Evolutionary conservation across 2,888 invertebrate species (phyloP).

Genomic region (Podabrus alpinus): DNA sequence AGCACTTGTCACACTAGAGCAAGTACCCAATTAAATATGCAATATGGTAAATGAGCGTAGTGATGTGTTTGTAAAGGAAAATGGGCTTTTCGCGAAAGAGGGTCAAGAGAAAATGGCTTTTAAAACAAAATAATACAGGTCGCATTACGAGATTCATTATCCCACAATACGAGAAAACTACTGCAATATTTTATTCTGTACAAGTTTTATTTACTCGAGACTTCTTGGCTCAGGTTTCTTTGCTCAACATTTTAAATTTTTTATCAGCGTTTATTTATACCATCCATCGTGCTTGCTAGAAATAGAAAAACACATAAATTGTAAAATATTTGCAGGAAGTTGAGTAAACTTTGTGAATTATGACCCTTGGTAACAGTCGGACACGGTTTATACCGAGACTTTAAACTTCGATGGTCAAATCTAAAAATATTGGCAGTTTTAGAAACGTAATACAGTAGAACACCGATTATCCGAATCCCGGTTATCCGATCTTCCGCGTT

Average conservation of each 20-base stretch:
- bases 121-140: neutral
- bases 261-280: neutral
- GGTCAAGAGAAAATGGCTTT: neutral
- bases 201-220: neutral
- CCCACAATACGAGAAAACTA: neutral
- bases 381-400: neutral
- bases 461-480: too few species aligned
- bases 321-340: conserved; percentile 15
- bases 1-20: conserved; percentile 18
- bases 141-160: neutral
- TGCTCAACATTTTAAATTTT: neutral
- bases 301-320: neutral
- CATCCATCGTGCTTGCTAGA: neutral
- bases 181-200: neutral
- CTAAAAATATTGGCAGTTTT: too few species aligned
- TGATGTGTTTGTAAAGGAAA: conserved; percentile 1
- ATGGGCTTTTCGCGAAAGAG: neutral
- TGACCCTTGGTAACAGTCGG: neutral
- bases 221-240: neutral
- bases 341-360: neutral
- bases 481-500: too few species aligned
- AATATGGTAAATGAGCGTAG: conserved; percentile 18
- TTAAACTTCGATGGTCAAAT: too few species aligned
- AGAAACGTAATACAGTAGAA: too few species aligned
- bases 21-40: conserved; percentile 30